A percentile compares a stretch with the other conserved stretches of the same genome.
Conservation (phyloP, 1,140 invertebrate genomes). For the Pseudachorutes palmiensis region DNA sequence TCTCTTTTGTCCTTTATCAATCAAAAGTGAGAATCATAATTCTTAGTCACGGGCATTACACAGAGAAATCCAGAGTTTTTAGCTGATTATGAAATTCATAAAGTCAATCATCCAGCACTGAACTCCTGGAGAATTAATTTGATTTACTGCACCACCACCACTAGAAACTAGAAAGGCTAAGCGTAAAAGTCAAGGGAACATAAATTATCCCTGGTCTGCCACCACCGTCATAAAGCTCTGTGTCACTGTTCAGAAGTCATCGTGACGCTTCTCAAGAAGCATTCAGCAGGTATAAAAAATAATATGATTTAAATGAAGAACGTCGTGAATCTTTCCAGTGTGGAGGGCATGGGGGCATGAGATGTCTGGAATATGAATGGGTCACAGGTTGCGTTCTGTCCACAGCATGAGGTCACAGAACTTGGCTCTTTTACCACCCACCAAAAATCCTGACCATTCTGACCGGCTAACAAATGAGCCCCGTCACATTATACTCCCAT, state of each 20-base stretch:
- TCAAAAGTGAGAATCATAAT: background rate
- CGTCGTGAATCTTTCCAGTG: background rate
- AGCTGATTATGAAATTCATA: background rate
- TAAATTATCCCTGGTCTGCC: background rate
- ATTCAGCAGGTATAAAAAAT: background rate
- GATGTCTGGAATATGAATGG: constrained; percentile 5
- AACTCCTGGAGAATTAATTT: background rate
- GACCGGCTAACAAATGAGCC: constrained; percentile 38
- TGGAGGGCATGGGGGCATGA: background rate
- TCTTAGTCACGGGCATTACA: background rate
- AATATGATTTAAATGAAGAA: background rate
- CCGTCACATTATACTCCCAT: constrained; percentile 25
- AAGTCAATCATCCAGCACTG: background rate
- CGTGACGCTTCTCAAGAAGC: background rate
- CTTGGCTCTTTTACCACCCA: constrained; percentile 29
- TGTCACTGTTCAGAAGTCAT: background rate
- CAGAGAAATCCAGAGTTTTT: background rate
- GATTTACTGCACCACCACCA: background rate
- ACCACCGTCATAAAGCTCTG: background rate
- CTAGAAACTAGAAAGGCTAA: no score
- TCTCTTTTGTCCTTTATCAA: constrained; percentile 2
- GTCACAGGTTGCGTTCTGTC: constrained; percentile 32
- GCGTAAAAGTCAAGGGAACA: background rate
- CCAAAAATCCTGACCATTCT: constrained; percentile 31
- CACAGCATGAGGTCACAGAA: constrained; percentile 34